Evolutionary conservation across 1,140 invertebrate genomes (phyloP).

Genomic region (Eufriesea mexicana): DNA sequence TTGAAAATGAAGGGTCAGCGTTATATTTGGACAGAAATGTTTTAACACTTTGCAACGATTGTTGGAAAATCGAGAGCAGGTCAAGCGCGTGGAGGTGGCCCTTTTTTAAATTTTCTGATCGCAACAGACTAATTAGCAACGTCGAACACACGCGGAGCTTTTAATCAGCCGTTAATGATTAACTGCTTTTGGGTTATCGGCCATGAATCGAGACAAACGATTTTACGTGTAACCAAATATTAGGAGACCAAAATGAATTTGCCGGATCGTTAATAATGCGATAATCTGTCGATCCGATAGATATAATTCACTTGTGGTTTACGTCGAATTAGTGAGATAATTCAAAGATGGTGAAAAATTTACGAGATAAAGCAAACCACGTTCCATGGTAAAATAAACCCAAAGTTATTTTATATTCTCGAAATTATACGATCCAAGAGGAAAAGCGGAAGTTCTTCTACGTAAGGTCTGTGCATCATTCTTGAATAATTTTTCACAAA

Average conservation of each 20-base stretch:
- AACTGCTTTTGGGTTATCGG: background rate
- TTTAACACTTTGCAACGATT: background rate
- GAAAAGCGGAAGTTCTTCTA: too few relatives aligned
- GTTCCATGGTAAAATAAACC: background rate
- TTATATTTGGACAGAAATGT: background rate
- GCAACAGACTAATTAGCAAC: constrained; percentile 18
- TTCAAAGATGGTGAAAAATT: background rate
- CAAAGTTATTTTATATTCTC: too few relatives aligned
- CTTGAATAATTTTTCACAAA: background rate
- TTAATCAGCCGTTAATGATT: constrained; percentile 23
- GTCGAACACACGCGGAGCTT: background rate
- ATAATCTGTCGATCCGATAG: background rate
- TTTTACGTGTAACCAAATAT: background rate
- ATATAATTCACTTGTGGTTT: background rate
- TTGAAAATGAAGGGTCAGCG: too few relatives aligned
- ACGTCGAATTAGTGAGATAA: too few relatives aligned
- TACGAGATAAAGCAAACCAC: background rate
- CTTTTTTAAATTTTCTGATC: background rate
- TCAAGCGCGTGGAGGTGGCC: background rate
- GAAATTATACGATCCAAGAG: too few relatives aligned
- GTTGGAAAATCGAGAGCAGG: background rate
- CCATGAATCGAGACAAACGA: background rate
- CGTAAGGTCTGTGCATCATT: too few relatives aligned
- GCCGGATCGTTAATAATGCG: background rate
- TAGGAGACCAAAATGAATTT: background rate